Evolutionary conservation across 2,797 vertebrate genomes (phyloP).

Genomic region (Epinephelus malabaricus): DNA sequence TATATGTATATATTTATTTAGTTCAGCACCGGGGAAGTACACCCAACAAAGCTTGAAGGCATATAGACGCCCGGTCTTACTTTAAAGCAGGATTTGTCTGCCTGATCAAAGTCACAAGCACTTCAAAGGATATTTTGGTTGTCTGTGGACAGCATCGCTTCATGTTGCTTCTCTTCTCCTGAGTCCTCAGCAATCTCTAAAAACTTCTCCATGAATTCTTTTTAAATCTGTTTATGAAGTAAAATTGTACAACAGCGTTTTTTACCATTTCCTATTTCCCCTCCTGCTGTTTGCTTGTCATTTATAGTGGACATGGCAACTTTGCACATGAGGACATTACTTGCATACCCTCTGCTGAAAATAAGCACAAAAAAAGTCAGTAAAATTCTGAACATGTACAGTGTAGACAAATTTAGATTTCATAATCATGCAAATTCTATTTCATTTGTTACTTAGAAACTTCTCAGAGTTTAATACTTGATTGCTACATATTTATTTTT

Average conservation of each 20-base stretch:
- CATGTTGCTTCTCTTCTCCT: slow-evolving; percentile 51
- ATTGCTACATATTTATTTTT: slow-evolving; percentile 61
- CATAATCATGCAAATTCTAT: slow-evolving; percentile 35
- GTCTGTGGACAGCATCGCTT: slow-evolving; percentile 65
- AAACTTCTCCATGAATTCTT: slow-evolving; percentile 53
- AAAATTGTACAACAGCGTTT: slow-evolving; percentile 22
- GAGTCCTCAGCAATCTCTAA: slow-evolving; percentile 45
- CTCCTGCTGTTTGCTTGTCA: slow-evolving; percentile 28
- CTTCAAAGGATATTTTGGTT: slow-evolving; percentile 71
- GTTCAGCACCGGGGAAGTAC: slow-evolving; percentile 38
- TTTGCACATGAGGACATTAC: slow-evolving; percentile 31
- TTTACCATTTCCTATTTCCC: slow-evolving; percentile 2
- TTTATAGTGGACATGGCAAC: slow-evolving; percentile 13
- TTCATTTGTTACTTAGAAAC: slow-evolving; percentile 50
- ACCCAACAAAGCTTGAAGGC: slow-evolving; percentile 68
- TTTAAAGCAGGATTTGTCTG: slow-evolving; percentile 77
- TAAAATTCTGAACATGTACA: slow-evolving; percentile 20
- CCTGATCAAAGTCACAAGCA: slow-evolving; percentile 76
- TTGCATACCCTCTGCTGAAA: slow-evolving; percentile 7
- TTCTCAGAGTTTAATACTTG: slow-evolving; percentile 35
- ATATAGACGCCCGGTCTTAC: slow-evolving; percentile 48
- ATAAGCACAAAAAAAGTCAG: slow-evolving; percentile 3
- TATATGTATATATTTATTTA: slow-evolving; percentile 56
- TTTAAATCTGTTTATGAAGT: slow-evolving; percentile 46
- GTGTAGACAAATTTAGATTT: slow-evolving; percentile 33